Base-by-base conservation (phyloP, 2,113 vertebrate genomes). In the Notarius lentiginosus region DNA sequence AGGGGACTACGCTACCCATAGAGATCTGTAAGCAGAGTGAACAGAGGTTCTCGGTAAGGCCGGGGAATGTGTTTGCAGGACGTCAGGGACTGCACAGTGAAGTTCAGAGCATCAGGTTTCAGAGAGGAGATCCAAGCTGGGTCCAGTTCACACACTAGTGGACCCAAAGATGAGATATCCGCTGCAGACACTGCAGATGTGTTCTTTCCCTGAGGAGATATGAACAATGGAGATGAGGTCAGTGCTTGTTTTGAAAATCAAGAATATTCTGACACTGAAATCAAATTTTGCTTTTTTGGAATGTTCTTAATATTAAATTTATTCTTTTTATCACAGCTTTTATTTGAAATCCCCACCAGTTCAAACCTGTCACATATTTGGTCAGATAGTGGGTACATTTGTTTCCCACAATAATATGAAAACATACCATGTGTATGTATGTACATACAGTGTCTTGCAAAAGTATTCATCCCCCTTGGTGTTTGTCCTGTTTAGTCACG, bases 61-160 rank as follows among this genome's bases (percentile, higher is more conserved):
- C 2, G 73, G 20, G 92, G 92, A 80, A 95, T 91, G 56, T 90
- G n/a, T 5, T 75, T 27, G 79, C 94, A 95, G 77, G 87, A 87
- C 2, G 91, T 90, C 89, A 95, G 90, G 4, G 66, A 75, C 84
- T 68, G 41, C 15, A 96, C 91, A 30, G 72, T 91, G 85, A 77
- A 30, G 18, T 90, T 92, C 49, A 91, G 84, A 79, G 91, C 89
- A 10, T 86, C 72, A 0, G 89, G 51, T 30, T 72, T 72, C 90
- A 94, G 72, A 41, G 87, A 89, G 3, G 66, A 10, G n/a, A 96
- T 89, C 49, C 91, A 87, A 27, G 85, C 85, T 3, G 93, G 85
- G 11, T 84, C 6, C 65, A 95, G 47, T 90, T 95, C 93, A 84
- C 94, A 95, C 76, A 94, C 0, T 24, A 95, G 70, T 0, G 58